phyloP scores from a whole-genome alignment of 2,113 vertebrate species.

The Campylomormyrus tamandua region DNA sequence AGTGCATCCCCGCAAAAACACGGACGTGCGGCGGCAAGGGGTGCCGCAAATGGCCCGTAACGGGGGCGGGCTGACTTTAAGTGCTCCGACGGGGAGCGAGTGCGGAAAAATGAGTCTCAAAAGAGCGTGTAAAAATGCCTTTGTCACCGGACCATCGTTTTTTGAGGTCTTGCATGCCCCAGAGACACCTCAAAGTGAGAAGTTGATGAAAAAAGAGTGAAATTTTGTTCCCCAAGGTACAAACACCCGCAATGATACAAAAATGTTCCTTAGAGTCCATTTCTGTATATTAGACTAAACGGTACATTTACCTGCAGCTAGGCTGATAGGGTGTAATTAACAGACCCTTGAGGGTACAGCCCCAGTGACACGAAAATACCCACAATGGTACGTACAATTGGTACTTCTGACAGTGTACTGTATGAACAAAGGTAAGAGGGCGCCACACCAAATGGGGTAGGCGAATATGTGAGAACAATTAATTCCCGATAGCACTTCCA shows the following conservation, averaged over 20 bases:
- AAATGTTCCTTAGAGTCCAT: background rate
- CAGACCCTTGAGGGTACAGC: background rate
- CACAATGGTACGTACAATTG: background rate
- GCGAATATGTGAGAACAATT: background rate
- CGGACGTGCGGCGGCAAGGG: background rate
- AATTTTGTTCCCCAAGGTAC: background rate
- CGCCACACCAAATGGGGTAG: background rate
- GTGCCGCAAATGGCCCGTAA: background rate
- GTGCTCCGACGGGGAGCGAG: constrained; percentile 7
- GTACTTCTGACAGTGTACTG: background rate
- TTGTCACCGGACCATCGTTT: background rate
- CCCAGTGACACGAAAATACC: background rate
- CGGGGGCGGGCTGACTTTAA: constrained; percentile 12
- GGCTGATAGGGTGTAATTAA: background rate
- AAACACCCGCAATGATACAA: background rate
- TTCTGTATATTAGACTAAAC: background rate
- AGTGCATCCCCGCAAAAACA: background rate
- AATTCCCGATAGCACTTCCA: background rate
- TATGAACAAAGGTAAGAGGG: background rate
- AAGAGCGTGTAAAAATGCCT: constrained; percentile 8
- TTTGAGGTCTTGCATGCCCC: background rate
- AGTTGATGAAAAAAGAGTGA: background rate
- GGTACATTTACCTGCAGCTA: background rate
- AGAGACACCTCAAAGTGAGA: background rate
- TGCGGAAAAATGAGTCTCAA: constrained; percentile 20